Percentiles rank a stretch among this genome's conserved stretches.
phyloP scores from a whole-genome alignment of 2,888 invertebrate genomes.

The Tetragonisca angustula region DNA sequence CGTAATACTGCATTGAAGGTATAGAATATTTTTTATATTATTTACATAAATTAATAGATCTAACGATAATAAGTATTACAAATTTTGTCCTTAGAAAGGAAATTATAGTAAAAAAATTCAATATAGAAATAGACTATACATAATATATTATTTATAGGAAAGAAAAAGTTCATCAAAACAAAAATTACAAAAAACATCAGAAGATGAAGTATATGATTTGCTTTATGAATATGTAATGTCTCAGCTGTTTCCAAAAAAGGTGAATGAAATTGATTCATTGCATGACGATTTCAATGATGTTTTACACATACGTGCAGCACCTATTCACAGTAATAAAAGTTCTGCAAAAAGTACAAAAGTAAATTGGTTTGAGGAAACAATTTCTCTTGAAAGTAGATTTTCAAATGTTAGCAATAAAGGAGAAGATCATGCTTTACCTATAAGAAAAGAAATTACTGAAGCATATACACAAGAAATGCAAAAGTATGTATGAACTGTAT shows the following conservation, averaged over 20 bases:
- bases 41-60: neutral
- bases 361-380: slow-evolving; percentile 56
- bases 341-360: slow-evolving; percentile 54
- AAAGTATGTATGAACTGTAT: slow-evolving; percentile 42
- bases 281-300: slow-evolving; percentile 71
- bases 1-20: slow-evolving; percentile 52
- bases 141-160: slow-evolving; percentile 61
- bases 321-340: slow-evolving; percentile 72
- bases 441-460: slow-evolving; percentile 29
- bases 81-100: neutral
- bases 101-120: neutral
- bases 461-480: slow-evolving; percentile 27
- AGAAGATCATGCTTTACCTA: slow-evolving; percentile 28
- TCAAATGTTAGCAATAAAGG: slow-evolving; percentile 35
- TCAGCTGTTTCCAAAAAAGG: slow-evolving; percentile 71
- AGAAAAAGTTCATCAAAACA: slow-evolving; percentile 47
- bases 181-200: slow-evolving; percentile 50
- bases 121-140: neutral
- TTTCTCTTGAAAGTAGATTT: slow-evolving; percentile 46
- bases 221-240: slow-evolving; percentile 75
- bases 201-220: slow-evolving; percentile 76
- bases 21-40: slow-evolving; percentile 7
- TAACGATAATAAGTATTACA: neutral
- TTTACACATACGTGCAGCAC: slow-evolving; percentile 75
- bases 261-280: slow-evolving; percentile 66